Evolutionary conservation across 2,888 invertebrate species (phyloP), one percentile per base, ranked within the genome.

Genomic region (Hirtodrosophila alboralis): DNA sequence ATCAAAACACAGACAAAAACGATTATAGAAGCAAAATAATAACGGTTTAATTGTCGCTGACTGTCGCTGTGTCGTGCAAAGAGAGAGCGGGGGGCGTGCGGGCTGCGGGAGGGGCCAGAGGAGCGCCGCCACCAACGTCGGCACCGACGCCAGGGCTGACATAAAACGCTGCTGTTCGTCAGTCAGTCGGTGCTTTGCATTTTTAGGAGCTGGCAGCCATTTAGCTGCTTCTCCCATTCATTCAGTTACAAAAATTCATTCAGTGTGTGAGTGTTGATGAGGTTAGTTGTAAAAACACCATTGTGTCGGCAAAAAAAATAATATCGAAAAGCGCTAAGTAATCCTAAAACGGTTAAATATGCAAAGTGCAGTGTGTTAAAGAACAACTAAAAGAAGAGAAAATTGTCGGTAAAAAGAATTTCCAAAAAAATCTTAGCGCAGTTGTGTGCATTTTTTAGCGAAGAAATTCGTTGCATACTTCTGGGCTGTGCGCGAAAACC

Each of bases 251-350:
- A 64, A 57, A 68, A 57, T 63, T 77, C 79, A 79, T 84, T 79
- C 80, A 72, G 84, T 79, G 84, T 80, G 79, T 79, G 84, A 79
- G 79, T 79, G 79, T 79, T 79, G 79, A 80, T 79, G 79, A 77
- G 77, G 79, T 79, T 80, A 80, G 80, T 72, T 72, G 75, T 70
- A 62, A 74, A 62, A 41, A 57, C 18, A 57, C 52, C 40, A 59
- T 51, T 57, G 59, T 64, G 59, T 44, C 49, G 64, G 28, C 44
- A 30, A 54, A 21, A 21, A n/a, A n/a, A n/a, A n/a, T n/a, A n/a
- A n/a, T n/a, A 49, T 57, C 27, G 27, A 36, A n/a, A 30, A 31
- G 31, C 28, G 57, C 40, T 8, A 37, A 40, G n/a, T 36, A 23
- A 27, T 10, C 34, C 21, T 28, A 18, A 48, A 45, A 30, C 31